Evolutionary conservation across 1,140 invertebrate genomes (phyloP).

Genomic region (Cotesia glomerata): DNA sequence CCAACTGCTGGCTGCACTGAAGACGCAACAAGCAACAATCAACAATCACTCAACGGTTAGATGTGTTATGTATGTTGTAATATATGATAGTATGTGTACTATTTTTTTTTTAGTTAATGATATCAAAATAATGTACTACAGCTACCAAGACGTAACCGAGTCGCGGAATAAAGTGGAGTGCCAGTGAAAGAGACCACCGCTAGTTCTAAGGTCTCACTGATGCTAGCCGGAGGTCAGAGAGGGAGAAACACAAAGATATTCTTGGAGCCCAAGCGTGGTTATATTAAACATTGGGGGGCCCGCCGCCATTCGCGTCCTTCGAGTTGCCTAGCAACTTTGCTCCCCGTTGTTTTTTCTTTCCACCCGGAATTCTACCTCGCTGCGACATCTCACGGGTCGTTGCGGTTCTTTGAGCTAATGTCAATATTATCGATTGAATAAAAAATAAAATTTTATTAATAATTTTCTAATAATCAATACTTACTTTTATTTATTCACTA

Average conservation of each 20-base stretch:
- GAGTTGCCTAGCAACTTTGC: slow-evolving; percentile 21
- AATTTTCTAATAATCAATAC: no score
- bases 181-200: slow-evolving; percentile 20
- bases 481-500: no score
- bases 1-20: no score
- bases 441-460: no score
- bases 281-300: slow-evolving; percentile 25
- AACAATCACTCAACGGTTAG: no score
- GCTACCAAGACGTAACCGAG: slow-evolving; percentile 13
- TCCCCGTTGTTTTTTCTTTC: not conserved
- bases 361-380: not conserved
- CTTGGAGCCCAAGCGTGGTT: slow-evolving; percentile 22
- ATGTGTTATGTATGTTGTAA: not conserved
- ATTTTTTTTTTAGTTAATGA: not conserved
- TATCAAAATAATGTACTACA: not conserved
- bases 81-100: not conserved
- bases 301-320: not conserved
- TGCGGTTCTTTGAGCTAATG: no score
- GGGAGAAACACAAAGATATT: slow-evolving; percentile 27
- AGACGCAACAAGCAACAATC: no score
- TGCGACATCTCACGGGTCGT: not conserved
- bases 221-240: slow-evolving; percentile 18
- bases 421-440: no score
- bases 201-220: slow-evolving; percentile 5
- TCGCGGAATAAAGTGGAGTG: slow-evolving; percentile 18